Percentiles rank a stretch among this genome's conserved stretches.
These are phyloP conservation scores for Melangyna quadrimaculata DNA, from an alignment of 2,888 invertebrate genomes.

Conservation along the genomic window DNA sequence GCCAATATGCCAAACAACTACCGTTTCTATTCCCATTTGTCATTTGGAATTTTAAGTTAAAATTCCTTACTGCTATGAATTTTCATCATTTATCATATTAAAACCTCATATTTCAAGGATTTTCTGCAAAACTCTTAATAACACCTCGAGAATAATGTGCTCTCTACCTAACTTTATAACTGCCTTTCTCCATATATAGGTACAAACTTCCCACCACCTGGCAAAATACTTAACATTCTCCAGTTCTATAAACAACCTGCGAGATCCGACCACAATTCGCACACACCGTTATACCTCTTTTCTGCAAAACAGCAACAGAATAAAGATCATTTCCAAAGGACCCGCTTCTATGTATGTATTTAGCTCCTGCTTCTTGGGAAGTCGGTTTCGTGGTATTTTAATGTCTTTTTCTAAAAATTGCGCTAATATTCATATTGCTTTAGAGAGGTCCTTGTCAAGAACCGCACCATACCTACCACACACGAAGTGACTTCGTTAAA, in stretches of 20 bases:
- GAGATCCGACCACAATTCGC: conserved; percentile 8
- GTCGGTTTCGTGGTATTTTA: conserved; percentile 56
- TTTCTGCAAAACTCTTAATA: conserved; percentile 42
- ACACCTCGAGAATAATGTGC: conserved; percentile 32
- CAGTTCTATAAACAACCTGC: conserved; percentile 1
- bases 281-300: neutral
- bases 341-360: neutral
- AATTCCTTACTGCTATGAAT: conserved; percentile 26
- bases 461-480: conserved; percentile 28
- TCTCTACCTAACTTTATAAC: neutral
- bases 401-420: conserved; percentile 68
- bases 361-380: neutral
- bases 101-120: conserved; percentile 67
- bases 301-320: conserved; percentile 6
- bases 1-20: neutral
- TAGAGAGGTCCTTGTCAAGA: conserved; percentile 30
- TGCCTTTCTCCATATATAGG: neutral
- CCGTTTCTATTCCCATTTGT: conserved; percentile 41
- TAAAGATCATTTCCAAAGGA: conserved; percentile 10
- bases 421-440: conserved; percentile 68
- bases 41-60: conserved; percentile 36
- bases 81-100: conserved; percentile 64
- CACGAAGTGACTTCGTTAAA: conserved; percentile 47
- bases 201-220: conserved; percentile 58
- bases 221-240: conserved; percentile 61